Base-by-base conservation (phyloP, 2,797 vertebrate species). In the Anguilla anguilla region DNA sequence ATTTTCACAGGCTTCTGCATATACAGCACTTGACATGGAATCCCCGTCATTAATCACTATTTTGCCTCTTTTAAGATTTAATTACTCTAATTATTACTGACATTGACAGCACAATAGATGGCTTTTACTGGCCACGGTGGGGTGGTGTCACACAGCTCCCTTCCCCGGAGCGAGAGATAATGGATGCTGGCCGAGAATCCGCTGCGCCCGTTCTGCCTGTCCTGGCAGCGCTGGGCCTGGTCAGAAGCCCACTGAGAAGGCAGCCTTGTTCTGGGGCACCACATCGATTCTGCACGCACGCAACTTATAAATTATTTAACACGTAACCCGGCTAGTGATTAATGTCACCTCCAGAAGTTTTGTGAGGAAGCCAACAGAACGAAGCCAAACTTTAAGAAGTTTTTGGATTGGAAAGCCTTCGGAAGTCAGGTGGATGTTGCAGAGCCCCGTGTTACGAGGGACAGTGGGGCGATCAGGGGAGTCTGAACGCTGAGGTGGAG, bases 231-330 rank as follows among this genome's bases (percentile, higher is more conserved):
- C 35, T 7, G 4, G 35, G 22, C 3, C 28, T 31, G 85, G n/a
- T 46, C 11, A 2, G 67, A 61, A 74, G 88, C 88, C 89, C 51
- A 46, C 64, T 86, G 6, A 79, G 72, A 55, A 46, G 28, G 35
- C 86, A 6, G 39, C 83, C 86, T 84, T 25, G 4, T 67, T 22
- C 55, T 67, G 86, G 61, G 46, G 84, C 46, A 61, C 84, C 82
- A 46, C 86, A 89, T 89, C 28, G 84, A 88, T 90, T 86, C 31
- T 86, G 61, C 46, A 39, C 51, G 49, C 53, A 57, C 59, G 15
- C 81, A 87, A 86, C 86, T 90, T 67, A 90, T 93, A 88, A 90
- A 92, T 92, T 86, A 92, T 92, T 92, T 85, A 93, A 88, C 84
- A 82, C 87, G 77, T n/a, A 72, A 83, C 77, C 81, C 49, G 2